Evolutionary conservation across 2,113 vertebrate species (phyloP).

Genomic region (Microtus oregoni): DNA sequence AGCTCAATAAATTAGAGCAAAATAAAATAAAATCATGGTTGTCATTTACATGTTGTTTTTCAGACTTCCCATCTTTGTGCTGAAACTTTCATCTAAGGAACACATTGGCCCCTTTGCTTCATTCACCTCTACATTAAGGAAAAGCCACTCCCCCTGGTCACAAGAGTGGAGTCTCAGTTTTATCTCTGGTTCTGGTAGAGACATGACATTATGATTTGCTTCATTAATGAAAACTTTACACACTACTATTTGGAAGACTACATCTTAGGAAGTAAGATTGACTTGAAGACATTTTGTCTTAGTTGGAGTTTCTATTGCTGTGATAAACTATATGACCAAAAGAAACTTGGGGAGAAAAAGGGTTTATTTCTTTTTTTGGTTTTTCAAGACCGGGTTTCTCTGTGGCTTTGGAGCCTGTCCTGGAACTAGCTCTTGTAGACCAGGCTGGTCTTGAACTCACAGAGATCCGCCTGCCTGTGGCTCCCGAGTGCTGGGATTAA

Average conservation of each 20-base stretch:
- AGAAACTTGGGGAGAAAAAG: no score
- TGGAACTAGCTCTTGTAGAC: no score
- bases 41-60: neutral
- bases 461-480: no score
- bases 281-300: neutral
- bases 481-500: no score
- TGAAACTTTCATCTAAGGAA: neutral
- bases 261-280: neutral
- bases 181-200: neutral
- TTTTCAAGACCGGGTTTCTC: no score
- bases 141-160: neutral
- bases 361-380: no score
- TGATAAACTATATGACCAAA: neutral
- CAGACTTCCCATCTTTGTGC: neutral
- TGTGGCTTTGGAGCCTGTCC: no score
- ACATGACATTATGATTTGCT: neutral
- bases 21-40: neutral
- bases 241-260: neutral
- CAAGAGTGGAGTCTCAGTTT: neutral
- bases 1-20: no score
- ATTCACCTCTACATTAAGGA: neutral
- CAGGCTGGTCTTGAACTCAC: no score
- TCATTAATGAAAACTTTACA: neutral
- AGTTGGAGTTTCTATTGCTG: neutral
- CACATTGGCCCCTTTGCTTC: neutral